These are phyloP conservation scores for Hyphantria cunea DNA, from an alignment of 1,140 invertebrate species.

Conservation along the genomic window DNA sequence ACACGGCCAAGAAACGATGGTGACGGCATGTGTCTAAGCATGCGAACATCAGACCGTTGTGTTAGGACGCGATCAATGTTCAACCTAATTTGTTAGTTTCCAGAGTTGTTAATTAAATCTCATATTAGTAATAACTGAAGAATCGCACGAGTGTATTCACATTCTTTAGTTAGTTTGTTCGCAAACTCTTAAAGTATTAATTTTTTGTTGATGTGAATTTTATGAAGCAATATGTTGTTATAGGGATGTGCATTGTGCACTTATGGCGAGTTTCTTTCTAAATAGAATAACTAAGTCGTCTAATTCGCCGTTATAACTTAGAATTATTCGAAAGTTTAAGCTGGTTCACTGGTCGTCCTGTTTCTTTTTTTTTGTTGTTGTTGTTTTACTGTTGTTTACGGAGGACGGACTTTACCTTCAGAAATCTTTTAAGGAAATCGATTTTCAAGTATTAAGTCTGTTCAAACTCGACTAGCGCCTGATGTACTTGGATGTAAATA, in stretches of 20 bases:
- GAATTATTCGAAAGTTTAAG: conserved; percentile 23
- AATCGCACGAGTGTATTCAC: neutral
- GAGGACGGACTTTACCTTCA: too few species aligned
- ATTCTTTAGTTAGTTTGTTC: conserved; percentile 10
- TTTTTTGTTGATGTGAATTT: conserved; percentile 23
- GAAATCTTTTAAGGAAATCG: too few species aligned
- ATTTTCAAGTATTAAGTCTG: too few species aligned
- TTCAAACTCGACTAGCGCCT: too few species aligned
- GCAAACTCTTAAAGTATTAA: conserved; percentile 25
- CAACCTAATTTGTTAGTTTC: too few species aligned
- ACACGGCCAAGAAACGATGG: too few species aligned
- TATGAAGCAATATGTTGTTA: conserved; percentile 5
- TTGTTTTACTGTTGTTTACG: too few species aligned
- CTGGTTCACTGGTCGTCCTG: conserved; percentile 19
- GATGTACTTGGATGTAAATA: neutral
- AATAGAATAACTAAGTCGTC: neutral
- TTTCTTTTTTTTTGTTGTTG: neutral
- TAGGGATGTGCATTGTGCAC: neutral
- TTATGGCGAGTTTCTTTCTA: neutral
- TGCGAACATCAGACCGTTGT: too few species aligned
- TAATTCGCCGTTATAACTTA: neutral
- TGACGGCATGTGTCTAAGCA: too few species aligned
- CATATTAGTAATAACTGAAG: too few species aligned
- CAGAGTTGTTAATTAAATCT: too few species aligned
- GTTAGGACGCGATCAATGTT: too few species aligned